phyloP scores from a whole-genome alignment of 2,113 vertebrate species.

The Dasypus novemcinctus region DNA sequence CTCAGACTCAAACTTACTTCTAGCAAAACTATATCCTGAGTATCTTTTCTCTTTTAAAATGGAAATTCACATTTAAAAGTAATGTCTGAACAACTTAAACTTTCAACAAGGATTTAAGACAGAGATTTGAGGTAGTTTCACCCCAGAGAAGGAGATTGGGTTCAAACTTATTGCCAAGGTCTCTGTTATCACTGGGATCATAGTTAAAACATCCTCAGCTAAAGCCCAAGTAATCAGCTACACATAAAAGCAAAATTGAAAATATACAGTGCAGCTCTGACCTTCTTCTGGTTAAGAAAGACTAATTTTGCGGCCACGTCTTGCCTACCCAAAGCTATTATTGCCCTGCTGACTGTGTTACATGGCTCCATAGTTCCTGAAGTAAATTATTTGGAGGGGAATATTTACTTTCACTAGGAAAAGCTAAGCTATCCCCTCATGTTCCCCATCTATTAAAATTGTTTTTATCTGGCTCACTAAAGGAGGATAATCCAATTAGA shows the following conservation, averaged over 20 bases:
- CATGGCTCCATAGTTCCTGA: constrained; percentile 15
- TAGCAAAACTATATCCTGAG: constrained; percentile 3
- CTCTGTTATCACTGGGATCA: background rate
- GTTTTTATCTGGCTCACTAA: constrained; percentile 40
- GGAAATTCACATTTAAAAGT: constrained; percentile 30
- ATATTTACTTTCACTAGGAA: constrained; percentile 65
- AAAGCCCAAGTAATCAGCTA: background rate
- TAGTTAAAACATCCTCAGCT: background rate
- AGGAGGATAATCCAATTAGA: constrained; percentile 54
- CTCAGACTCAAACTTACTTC: constrained; percentile 4
- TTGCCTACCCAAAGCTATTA: background rate
- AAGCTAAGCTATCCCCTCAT: background rate
- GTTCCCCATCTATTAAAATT: constrained; percentile 31
- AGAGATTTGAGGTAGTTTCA: background rate
- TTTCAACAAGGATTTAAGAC: constrained; percentile 18
- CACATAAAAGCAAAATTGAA: background rate
- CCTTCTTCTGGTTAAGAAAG: constrained; percentile 30
- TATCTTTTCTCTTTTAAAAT: constrained; percentile 1
- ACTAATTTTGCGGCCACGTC: constrained; percentile 27
- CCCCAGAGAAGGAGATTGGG: background rate
- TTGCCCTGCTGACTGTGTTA: background rate
- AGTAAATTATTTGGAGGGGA: constrained; percentile 43
- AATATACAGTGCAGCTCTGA: constrained; percentile 3
- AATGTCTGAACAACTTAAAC: background rate
- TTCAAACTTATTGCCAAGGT: background rate